Evolutionary conservation across 1,140 invertebrate species (phyloP), one percentile per base, ranked within the genome.

Genomic region (Ceratitis capitata): DNA sequence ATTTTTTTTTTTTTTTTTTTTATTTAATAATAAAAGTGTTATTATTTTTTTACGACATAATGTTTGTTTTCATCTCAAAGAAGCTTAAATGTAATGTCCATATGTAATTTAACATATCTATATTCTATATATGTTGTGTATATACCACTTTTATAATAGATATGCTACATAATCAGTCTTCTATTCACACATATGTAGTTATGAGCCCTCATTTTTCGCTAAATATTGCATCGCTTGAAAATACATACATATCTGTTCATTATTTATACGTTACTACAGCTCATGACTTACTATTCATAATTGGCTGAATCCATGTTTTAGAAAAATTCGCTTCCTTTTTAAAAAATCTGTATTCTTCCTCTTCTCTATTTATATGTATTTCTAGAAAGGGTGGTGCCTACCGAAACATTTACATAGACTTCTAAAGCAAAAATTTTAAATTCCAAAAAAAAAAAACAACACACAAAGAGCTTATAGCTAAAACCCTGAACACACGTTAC

Each of bases 301-400:
- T 78, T 78, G 39, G 69, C 42, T 9, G n/a, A n/a, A 78, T 1
- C 7, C 7, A 42, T 78, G n/a, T 45, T 3, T 6, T 3, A 1
- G 7, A 23, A 23, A 10, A 23, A 45, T 45, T 19, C 26, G 14
- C 42, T 47, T 12, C 69, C 47, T 82, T 45, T 82, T 29, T 19
- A 10, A 16, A 85, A 51, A 61, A n/a, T 56, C 39, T 74, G 39
- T 85, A 16, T 85, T 35, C 69, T 74, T 51, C 45, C 32, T 86
- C 49, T 84, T 64, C 78, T 74, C 58, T n/a, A n/a, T 78, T 61
- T 86, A 53, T 85, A 32, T 83, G 32, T 86, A 69, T 84, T 85
- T 86, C 42, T 87, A 87, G 86, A 84, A 86, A 86, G 82, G 61
- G 83, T 86, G 86, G 85, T 83, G 82, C 84, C 85, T 86, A 84